A percentile compares a stretch with the other conserved stretches of the same genome.
Conservation (phyloP, 92 coral and sea anemone genomes). For the Phenganax stokvisi region DNA sequence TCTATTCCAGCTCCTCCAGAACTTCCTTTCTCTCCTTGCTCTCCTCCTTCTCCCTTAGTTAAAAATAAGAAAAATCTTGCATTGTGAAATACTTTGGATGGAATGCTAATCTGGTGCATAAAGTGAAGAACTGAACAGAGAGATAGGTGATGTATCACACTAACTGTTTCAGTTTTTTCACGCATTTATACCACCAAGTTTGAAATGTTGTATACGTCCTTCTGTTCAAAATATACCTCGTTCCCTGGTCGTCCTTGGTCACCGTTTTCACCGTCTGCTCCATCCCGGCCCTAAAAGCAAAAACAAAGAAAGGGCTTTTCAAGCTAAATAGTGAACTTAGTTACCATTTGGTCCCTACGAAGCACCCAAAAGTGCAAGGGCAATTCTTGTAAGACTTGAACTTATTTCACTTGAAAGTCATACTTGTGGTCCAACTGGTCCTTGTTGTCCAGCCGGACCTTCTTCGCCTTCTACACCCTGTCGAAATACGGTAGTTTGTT, state of each 20-base stretch:
- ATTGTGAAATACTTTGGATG: too few species aligned
- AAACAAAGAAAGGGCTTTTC: too few species aligned
- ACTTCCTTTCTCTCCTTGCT: conserved; percentile 1
- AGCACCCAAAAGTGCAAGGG: too few species aligned
- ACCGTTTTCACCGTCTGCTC: conserved; percentile 24
- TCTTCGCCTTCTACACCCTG: conserved; percentile 8
- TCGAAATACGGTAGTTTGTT: neutral
- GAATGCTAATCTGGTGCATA: too few species aligned
- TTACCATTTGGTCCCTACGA: too few species aligned
- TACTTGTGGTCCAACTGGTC: conserved; percentile 17
- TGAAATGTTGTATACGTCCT: neutral
- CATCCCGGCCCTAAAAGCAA: neutral
- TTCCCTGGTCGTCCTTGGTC: neutral
- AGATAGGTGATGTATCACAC: too few species aligned
- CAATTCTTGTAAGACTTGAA: neutral
- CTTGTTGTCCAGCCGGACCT: conserved; percentile 4
- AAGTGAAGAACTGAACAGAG: too few species aligned
- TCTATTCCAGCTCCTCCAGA: conserved; percentile 6
- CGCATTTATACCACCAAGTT: too few species aligned
- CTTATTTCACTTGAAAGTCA: neutral
- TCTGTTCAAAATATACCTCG: neutral
- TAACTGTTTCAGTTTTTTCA: too few species aligned
- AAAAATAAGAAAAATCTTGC: too few species aligned
- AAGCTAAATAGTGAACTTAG: too few species aligned
- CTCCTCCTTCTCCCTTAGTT: conserved; percentile 2